These are phyloP conservation scores for Aplochiton taeniatus DNA, from an alignment of 2,797 vertebrate species.

Conservation along the genomic window DNA sequence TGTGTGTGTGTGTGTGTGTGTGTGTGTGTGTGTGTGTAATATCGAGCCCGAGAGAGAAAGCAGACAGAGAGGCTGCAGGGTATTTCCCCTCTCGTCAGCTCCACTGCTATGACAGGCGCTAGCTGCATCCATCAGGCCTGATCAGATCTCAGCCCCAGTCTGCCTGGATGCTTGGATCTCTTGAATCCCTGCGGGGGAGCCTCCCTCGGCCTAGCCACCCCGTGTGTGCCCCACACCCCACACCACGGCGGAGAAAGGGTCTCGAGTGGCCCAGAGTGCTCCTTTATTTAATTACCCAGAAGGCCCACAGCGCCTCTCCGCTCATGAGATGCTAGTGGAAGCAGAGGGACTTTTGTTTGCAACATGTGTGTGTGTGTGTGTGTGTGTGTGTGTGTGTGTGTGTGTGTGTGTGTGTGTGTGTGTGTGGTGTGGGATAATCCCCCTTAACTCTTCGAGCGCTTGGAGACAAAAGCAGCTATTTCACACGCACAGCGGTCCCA, in stretches of 20 bases:
- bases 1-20: too few species aligned
- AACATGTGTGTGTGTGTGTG: slow-evolving; percentile 2
- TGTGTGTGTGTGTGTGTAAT: too few species aligned
- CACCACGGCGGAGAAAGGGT: not conserved
- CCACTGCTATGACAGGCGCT: not conserved
- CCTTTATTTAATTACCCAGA: slow-evolving; percentile 5
- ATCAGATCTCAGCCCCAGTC: not conserved
- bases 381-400: not conserved
- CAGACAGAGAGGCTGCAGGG: slow-evolving; percentile 7
- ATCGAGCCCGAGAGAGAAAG: too few species aligned
- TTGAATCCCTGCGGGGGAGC: not conserved
- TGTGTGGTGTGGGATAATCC: not conserved
- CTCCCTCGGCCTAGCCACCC: not conserved
- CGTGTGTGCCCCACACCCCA: not conserved
- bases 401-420: not conserved
- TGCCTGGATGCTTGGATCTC: not conserved
- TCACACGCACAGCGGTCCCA: slow-evolving; percentile 32
- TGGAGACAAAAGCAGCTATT: slow-evolving; percentile 31
- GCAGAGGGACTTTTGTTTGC: not conserved
- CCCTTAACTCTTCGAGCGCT: slow-evolving; percentile 3
- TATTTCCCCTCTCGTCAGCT: not conserved
- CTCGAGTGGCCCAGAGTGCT: not conserved
- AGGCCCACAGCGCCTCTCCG: not conserved
- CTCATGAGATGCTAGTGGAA: not conserved
- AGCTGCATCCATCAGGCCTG: slow-evolving; percentile 5